Conservation (phyloP, 2,888 invertebrate genomes). For the Oeneis ivallda region DNA sequence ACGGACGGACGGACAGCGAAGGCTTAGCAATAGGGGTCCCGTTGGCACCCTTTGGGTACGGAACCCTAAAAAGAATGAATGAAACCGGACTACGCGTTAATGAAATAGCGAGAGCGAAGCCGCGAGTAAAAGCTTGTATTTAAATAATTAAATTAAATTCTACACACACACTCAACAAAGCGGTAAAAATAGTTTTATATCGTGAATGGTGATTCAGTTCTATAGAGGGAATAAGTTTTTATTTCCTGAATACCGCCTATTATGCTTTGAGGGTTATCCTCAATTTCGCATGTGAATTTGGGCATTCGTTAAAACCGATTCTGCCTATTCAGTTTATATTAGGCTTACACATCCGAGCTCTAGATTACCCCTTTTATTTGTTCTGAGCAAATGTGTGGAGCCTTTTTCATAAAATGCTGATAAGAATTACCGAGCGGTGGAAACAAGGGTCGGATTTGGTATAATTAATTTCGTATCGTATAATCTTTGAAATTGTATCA, state of each 20-base stretch:
- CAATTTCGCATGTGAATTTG: slow-evolving; percentile 32
- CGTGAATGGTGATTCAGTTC: slow-evolving; percentile 20
- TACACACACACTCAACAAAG: slow-evolving; percentile 16
- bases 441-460: slow-evolving; percentile 17
- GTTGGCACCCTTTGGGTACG: too few species aligned
- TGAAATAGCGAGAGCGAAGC: too few species aligned
- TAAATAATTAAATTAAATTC: slow-evolving; percentile 4
- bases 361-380: slow-evolving; percentile 33
- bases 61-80: too few species aligned
- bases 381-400: slow-evolving; percentile 25
- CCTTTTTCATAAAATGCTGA: slow-evolving; percentile 29
- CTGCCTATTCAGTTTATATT: slow-evolving; percentile 35
- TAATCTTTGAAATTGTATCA: slow-evolving; percentile 11
- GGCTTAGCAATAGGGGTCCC: too few species aligned
- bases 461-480: slow-evolving; percentile 27
- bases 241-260: slow-evolving; percentile 23
- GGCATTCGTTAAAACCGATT: slow-evolving; percentile 32
- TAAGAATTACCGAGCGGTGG: slow-evolving; percentile 7
- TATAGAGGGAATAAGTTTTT: slow-evolving; percentile 25
- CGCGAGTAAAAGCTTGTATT: too few species aligned
- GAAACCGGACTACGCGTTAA: too few species aligned
- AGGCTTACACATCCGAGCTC: slow-evolving; percentile 23
- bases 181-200: slow-evolving; percentile 10
- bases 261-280: slow-evolving; percentile 29
- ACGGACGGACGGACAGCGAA: too few species aligned